Percentiles rank a stretch among this genome's conserved stretches.
phyloP scores from a whole-genome alignment of 2,113 vertebrate species.

The Clarias batrachus region DNA sequence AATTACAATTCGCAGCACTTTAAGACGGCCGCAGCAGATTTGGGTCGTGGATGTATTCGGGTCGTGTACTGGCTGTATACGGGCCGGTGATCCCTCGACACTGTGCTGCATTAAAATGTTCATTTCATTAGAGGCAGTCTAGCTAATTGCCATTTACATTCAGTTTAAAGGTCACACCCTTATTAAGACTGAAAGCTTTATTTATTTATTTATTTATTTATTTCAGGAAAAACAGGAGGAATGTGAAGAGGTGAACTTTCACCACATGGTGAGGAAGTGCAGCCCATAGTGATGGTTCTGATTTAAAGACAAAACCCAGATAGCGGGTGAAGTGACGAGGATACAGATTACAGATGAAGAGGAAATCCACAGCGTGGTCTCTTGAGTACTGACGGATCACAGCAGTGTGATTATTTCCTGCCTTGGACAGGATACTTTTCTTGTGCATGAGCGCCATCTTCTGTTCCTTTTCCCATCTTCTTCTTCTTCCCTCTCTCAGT shows the following conservation, averaged over 20 bases:
- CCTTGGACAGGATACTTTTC: neutral
- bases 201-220: too few species aligned
- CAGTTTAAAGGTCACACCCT: neutral
- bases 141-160: neutral
- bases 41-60: too few species aligned
- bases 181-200: neutral
- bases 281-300: neutral
- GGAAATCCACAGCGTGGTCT: neutral
- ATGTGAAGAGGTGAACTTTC: neutral
- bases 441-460: slow-evolving; percentile 9
- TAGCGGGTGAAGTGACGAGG: neutral
- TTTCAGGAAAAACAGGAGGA: too few species aligned
- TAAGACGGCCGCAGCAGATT: too few species aligned
- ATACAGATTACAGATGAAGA: neutral
- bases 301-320: neutral
- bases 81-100: too few species aligned
- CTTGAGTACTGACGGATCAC: neutral
- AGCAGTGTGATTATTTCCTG: neutral
- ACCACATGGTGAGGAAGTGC: neutral
- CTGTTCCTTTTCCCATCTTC: neutral
- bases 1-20: too few species aligned
- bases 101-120: too few species aligned
- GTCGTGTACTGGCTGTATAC: too few species aligned
- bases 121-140: too few species aligned
- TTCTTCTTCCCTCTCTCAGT: too few species aligned